Base-by-base conservation (phyloP, 2,113 vertebrate species). In the Anolis sagrei region DNA sequence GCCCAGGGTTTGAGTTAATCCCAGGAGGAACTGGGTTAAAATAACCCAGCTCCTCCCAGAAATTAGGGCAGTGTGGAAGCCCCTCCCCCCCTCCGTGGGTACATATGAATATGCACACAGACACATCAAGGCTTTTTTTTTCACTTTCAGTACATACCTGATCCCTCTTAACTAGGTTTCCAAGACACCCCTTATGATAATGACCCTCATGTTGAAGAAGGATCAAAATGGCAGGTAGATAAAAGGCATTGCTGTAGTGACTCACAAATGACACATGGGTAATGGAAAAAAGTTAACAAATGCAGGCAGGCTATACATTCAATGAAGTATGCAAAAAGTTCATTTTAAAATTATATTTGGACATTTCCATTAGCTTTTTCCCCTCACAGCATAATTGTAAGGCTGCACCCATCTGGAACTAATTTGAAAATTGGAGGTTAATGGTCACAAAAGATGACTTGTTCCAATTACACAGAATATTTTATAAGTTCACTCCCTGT, bases 361-460 rank as follows among this genome's bases (percentile, higher is more conserved):
- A 54, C 9, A 7, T 90, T 70, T 66, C 61, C 89, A 74, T 90
- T 73, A 76, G 39, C 69, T 1, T 54, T 91, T 92, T n/a, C 58
- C 87, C 90, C 27, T 29, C 49, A 90, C 81, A 86, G 27, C 21
- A 0, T 87, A 74, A 4, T 44, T 86, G 29, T 93, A 85, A 81
- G 82, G 7, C 83, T 76, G 14, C 62, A 75, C 44, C 82, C 89
- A 87, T 81, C 78, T 86, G 85, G 32, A 95, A 85, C 86, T 92
- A 84, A 94, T 93, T 85, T 86, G 84, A 72, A 92, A 93, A 88
- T 76, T 58, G 68, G 83, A 92, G 89, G 88, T 94, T 92, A 91
- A 88, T 88, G 84, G 88, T 94, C 89, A 92, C 78, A 89, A 72
- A 89, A 86, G 44, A 90, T 91, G 64, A 83, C 78, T 93, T 76